Evolutionary conservation across 2,888 invertebrate genomes (phyloP), one percentile per base, ranked within the genome.

Genomic region (Scelioninae gen. 1): DNA sequence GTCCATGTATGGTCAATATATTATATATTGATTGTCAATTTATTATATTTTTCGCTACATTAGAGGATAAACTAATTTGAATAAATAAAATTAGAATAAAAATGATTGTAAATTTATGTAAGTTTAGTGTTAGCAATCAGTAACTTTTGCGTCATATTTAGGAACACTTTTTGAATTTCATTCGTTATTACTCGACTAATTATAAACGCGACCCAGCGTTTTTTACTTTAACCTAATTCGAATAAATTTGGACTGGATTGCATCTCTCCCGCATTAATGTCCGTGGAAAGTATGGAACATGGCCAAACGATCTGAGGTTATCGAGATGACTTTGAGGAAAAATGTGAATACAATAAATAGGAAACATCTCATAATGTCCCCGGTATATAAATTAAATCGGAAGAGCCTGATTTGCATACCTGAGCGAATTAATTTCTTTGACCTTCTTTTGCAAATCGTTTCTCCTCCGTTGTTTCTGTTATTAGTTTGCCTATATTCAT

Each of bases 231-330:
- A 83, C 74, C 80, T 76, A 77, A 80, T 83, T 83, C 62, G 49
- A 72, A 72, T 77, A 69, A 68, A 80, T 76, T 79, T 74, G 76
- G 58, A 84, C 69, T 55, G 62, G 62, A 63, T 76, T 80, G 72
- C 72, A 80, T 77, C 80, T 83, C 80, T 68, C 75, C 63, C 79
- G 60, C 76, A 51, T 65, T 71, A 71, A 75, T 65, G 75, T 80
- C 53, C 40, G 71, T 62, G 72, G 76, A 76, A 72, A 76, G 75
- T 80, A 83, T 80, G 83, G 83, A 83, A 83, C 83, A 77, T 53
- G 80, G 83, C 83, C 83, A 83, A 83, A 83, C 80, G 80, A 83
- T 83, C 47, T 71, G 75, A 80, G 83, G 79, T 76, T 83, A 79
- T 76, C 76, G 80, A 66, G 80, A 83, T 83, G 76, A 83, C 66